Percentiles rank a stretch among this genome's conserved stretches.
These are phyloP conservation scores for Tachuris rubrigastra DNA, from an alignment of 2,113 vertebrate species.

Conservation along the genomic window DNA sequence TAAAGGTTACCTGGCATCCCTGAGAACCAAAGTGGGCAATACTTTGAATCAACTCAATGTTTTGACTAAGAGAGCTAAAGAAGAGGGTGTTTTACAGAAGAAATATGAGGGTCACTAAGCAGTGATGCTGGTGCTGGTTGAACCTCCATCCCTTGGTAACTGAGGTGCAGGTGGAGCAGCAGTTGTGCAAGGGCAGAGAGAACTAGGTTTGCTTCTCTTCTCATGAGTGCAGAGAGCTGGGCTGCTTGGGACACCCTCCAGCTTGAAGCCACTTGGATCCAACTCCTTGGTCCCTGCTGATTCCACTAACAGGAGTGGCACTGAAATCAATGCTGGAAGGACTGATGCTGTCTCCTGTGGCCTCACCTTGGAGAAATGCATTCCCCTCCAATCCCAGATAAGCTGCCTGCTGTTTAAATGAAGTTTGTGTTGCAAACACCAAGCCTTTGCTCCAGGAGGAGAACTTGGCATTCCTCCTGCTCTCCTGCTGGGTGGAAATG, in stretches of 20 bases:
- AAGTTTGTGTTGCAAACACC: background rate
- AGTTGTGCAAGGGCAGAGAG: background rate
- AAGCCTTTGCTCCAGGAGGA: background rate
- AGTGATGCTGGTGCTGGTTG: background rate
- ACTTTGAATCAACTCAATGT: background rate
- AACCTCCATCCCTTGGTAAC: background rate
- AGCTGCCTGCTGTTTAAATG: background rate
- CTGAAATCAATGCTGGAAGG: background rate
- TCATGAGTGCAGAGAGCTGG: background rate
- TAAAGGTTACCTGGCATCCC: background rate
- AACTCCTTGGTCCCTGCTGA: background rate
- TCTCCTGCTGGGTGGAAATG: slow-evolving; percentile 3
- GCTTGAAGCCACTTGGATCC: background rate
- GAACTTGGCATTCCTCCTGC: background rate
- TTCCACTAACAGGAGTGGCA: background rate
- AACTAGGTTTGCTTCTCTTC: background rate
- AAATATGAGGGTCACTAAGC: background rate
- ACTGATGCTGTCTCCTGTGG: background rate
- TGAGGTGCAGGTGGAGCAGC: background rate
- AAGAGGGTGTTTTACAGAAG: background rate
- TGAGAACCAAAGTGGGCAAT: background rate
- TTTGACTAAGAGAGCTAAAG: background rate
- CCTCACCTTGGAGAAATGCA: background rate
- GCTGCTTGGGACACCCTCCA: background rate
- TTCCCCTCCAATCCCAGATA: background rate